Evolutionary conservation across 2,797 vertebrate species (phyloP).

Genomic region (Chaetodon trifasciatus): DNA sequence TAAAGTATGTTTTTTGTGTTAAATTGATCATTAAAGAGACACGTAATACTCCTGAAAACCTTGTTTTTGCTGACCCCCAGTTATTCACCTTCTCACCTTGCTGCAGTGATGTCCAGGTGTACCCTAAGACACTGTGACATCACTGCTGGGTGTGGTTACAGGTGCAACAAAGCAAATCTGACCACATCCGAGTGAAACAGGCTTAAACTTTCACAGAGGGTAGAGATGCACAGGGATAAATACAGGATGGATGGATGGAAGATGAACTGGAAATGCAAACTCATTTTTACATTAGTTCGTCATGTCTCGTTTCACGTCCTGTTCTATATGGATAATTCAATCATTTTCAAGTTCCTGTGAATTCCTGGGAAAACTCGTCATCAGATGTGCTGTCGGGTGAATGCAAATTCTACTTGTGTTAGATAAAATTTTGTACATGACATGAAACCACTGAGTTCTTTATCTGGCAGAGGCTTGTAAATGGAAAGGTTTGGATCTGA

Average conservation of each 20-base stretch:
- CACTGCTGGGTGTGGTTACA: neutral
- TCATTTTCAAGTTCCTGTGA: slow-evolving; percentile 13
- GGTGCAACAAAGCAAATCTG: neutral
- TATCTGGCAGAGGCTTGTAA: slow-evolving; percentile 27
- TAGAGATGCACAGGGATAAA: neutral
- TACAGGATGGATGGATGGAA: neutral
- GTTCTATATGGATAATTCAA: neutral
- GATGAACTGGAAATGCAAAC: neutral
- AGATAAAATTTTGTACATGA: slow-evolving; percentile 28
- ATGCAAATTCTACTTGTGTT: slow-evolving; percentile 27
- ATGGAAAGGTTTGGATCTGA: slow-evolving; percentile 51
- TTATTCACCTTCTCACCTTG: neutral
- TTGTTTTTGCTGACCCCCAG: neutral
- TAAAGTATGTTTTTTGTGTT: neutral
- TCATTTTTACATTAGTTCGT: neutral
- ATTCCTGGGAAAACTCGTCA: neutral
- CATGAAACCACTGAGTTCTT: slow-evolving; percentile 35
- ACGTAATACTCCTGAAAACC: too few relatives aligned
- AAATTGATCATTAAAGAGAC: neutral
- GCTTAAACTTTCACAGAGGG: too few relatives aligned
- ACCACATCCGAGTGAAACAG: neutral
- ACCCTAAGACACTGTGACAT: neutral
- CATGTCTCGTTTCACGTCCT: neutral
- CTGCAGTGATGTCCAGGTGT: neutral
- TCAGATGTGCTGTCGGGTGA: neutral